Evolutionary conservation across 2,888 invertebrate species (phyloP).

Genomic region (Drosophila nr. perissopoda): DNA sequence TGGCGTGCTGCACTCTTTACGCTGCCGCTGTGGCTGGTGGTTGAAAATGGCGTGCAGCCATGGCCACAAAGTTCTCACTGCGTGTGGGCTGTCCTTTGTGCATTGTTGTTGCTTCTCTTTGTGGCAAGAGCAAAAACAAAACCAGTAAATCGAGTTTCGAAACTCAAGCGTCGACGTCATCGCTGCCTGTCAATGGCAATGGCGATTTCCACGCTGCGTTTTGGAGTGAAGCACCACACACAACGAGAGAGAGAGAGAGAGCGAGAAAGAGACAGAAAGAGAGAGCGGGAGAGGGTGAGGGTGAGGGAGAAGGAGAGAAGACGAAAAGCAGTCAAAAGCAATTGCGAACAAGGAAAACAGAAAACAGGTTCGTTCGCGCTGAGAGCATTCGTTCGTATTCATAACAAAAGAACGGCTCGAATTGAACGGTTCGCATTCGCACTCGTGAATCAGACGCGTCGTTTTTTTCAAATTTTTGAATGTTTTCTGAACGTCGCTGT

Average conservation of each 20-base stretch:
- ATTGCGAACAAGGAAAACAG: conserved; percentile 35
- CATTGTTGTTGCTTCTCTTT: conserved; percentile 38
- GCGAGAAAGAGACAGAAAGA: conserved; percentile 21
- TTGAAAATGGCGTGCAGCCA: conserved; percentile 77
- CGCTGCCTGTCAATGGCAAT: conserved; percentile 67
- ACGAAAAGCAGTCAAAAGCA: conserved; percentile 33
- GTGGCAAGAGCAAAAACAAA: conserved; percentile 47
- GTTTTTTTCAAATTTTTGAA: conserved; percentile 49
- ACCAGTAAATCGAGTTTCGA: conserved; percentile 70
- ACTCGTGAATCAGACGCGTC: conserved; percentile 62
- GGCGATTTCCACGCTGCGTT: conserved; percentile 60
- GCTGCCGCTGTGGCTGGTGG: conserved; percentile 44
- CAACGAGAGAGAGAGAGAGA: conserved; percentile 10
- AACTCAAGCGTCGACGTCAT: conserved; percentile 58
- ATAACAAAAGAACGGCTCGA: conserved; percentile 85
- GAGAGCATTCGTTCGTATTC: conserved; percentile 75
- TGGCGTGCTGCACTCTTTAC: conserved; percentile 23
- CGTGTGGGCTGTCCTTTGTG: conserved; percentile 78
- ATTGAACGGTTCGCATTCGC: conserved; percentile 83
- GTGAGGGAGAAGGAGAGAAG: not conserved
- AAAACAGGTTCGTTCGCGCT: conserved; percentile 82
- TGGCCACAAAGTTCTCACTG: conserved; percentile 53
- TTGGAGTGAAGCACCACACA: conserved; percentile 27
- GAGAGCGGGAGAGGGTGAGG: conserved; percentile 16
- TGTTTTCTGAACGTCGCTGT: conserved; percentile 50